Conservation (phyloP, 2,113 vertebrate genomes). For the Oophaga pumilio region DNA sequence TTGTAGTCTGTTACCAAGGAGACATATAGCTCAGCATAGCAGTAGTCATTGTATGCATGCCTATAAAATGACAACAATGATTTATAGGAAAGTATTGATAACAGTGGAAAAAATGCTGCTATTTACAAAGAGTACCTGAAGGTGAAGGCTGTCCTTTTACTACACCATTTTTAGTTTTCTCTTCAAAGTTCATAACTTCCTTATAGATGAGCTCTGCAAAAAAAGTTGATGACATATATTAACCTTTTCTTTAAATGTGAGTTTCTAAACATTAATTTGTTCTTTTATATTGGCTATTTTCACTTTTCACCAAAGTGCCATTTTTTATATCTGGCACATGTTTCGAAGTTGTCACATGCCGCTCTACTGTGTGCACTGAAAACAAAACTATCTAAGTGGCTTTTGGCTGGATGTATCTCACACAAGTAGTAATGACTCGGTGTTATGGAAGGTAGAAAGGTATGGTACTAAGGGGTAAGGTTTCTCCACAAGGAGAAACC, state of each 20-base stretch:
- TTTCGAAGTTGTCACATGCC: too few species aligned
- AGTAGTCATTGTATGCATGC: neutral
- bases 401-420: too few species aligned
- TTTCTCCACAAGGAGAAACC: too few species aligned
- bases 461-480: too few species aligned
- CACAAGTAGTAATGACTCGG: too few species aligned
- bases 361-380: too few species aligned
- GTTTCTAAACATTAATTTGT: neutral
- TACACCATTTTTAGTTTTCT: slow-evolving; percentile 98
- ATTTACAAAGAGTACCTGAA: slow-evolving; percentile 98
- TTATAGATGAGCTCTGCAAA: slow-evolving; percentile 96
- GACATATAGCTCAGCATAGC: neutral
- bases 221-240: neutral
- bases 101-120: slow-evolving; percentile 60
- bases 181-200: slow-evolving; percentile 99
- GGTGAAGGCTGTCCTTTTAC: slow-evolving; percentile 99
- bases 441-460: too few species aligned
- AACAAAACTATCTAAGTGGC: too few species aligned
- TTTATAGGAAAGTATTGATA: neutral
- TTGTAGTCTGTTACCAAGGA: slow-evolving; percentile 3
- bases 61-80: neutral
- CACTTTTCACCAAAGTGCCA: too few species aligned
- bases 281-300: too few species aligned
- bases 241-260: neutral
- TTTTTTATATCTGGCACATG: too few species aligned